Base-by-base conservation (phyloP, 2,113 vertebrate species). In the Aphelocoma coerulescens region DNA sequence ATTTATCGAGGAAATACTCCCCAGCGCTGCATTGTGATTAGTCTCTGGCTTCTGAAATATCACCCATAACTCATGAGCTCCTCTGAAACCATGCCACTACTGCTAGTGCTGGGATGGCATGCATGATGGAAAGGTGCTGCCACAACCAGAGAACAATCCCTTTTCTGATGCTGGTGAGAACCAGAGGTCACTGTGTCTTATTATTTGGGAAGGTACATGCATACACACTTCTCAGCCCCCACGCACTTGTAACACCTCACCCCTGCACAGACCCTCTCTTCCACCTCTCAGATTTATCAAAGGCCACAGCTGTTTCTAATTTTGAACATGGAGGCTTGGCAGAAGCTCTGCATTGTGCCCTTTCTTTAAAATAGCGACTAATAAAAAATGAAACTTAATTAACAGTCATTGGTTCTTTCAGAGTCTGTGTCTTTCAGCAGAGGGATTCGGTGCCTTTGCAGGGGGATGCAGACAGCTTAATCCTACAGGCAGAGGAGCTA, bases 1-100 rank as follows among this genome's bases (percentile, higher is more conserved):
- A 97, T 97, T 97, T 98, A 94, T 69, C 6, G 55, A 88, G 76
- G 94, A 98, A 97, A 98, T 89, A 71, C 91, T 98, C 97, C 96
- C 96, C 65, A 66, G 93, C 17, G n/a, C 74, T 91, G 57, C 63
- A 84, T 68, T 22, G 28, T 88, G 96, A 93, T 91, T 97, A 92
- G 73, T 96, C 97, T 96, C 67, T 65, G 89, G 96, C 97, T 96
- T 91, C 92, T 76, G 95, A 95, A 98, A 97, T 89, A 96, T 71
- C 95, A 94, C 92, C 88, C 93, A 57, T 95, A 95, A 97, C 66
- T 96, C 95, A 95, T 10, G 14, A 76, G 54, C 26, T 87, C 39
- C 90, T 94, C 83, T 88, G 92, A 94, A 97, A 88, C n/a, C 58
- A 61, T 46, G 81, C 71, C 58, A 71, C 71, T 16, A 3, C 33